These are phyloP conservation scores for Acromyrmex echinatior DNA, from an alignment of 1,140 invertebrate genomes.

Conservation along the genomic window DNA sequence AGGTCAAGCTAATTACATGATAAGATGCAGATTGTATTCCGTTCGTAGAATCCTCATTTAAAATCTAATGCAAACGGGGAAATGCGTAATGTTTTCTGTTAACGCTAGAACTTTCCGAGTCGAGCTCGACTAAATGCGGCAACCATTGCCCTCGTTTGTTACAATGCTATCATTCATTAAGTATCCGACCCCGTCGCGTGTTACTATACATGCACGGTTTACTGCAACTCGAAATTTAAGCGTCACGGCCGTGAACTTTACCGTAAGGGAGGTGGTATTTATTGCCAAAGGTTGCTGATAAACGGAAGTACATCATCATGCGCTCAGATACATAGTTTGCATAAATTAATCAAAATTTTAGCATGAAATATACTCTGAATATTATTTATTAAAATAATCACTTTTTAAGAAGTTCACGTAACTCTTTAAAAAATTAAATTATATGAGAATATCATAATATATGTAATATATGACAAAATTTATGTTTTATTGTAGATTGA, in stretches of 20 bases:
- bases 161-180: constrained; percentile 68
- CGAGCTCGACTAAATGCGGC: constrained; percentile 5
- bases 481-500: background rate
- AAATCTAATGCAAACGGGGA: background rate
- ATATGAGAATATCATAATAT: background rate
- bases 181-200: constrained; percentile 41
- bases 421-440: background rate
- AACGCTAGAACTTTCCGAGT: background rate
- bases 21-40: background rate
- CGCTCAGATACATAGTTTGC: background rate
- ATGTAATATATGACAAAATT: background rate
- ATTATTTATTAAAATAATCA: background rate
- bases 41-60: background rate
- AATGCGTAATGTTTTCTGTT: background rate
- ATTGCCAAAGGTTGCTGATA: constrained; percentile 56
- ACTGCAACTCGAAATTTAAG: constrained; percentile 57
- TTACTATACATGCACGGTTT: constrained; percentile 38
- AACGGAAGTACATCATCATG: background rate
- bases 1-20: background rate
- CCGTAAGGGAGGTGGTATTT: constrained; percentile 3
- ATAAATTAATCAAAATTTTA: background rate
- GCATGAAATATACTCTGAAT: background rate
- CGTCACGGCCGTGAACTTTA: constrained; percentile 62
- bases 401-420: background rate
- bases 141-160: constrained; percentile 28